Base-by-base conservation (phyloP, 2,888 invertebrate genomes). In the Tetranychus truncatus region DNA sequence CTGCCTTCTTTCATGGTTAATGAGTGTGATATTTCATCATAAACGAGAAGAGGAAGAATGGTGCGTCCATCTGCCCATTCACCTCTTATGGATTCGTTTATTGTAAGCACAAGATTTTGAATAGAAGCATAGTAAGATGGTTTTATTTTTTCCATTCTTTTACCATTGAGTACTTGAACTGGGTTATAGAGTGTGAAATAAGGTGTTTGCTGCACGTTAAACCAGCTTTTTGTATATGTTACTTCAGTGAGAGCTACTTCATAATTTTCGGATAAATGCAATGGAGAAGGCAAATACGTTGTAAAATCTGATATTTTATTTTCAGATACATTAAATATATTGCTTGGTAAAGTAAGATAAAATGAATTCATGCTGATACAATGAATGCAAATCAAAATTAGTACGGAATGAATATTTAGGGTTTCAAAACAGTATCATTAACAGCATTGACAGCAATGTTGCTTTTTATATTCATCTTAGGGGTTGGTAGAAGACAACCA, bases 351-450 rank as follows among this genome's bases (percentile, higher is more conserved):
- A 7, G 66, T 66, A n/a, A 66, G 18, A 20, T 18, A n/a, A 9
- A 66, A 66, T 7, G 9, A 66, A 7, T 66, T 20, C 66, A 66
- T 66, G 3, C 4, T 8, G 66, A 7, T 6, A 66, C 21, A 21
- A 1, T 1, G 1, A 1, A 21, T 1, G 1, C 1, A 1, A 1
- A 21, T 21, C 1, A 1, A 21, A 1, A 21, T 1, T 1, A 15
- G 1, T 1, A 11, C 1, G 1, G 1, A 1, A 1, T 65, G 1
- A 65, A 15, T 15, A 11, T 1, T 65, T 1, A 15, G 1, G 15
- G 65, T 15, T 65, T 65, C 18, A 21, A 1, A 65, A 65, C 18
- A 65, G 11, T 65, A 15, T 65, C 65, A 65, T 18, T 65, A 18
- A 1, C 18, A 1, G 15, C 1, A 1, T 1, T 1, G 65, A 11